phyloP scores from a whole-genome alignment of 2,888 invertebrate genomes.

The Sturmia bella region DNA sequence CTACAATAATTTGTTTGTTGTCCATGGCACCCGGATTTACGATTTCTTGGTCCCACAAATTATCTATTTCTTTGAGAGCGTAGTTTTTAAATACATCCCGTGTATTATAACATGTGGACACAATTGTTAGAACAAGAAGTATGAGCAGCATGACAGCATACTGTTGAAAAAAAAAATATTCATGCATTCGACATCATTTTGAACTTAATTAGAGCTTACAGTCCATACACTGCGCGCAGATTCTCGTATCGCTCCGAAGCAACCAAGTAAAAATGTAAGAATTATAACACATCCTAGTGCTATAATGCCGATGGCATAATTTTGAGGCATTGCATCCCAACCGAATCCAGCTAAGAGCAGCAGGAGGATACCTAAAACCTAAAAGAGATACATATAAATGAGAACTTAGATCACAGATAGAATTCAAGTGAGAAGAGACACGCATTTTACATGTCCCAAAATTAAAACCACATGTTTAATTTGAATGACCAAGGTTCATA shows the following conservation, averaged over 20 bases:
- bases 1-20: slow-evolving; percentile 74
- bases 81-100: slow-evolving; percentile 75
- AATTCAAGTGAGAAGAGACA: too few species aligned
- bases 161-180: slow-evolving; percentile 54
- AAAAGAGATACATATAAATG: neutral
- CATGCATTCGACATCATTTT: neutral
- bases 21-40: slow-evolving; percentile 76
- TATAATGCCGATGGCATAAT: slow-evolving; percentile 76
- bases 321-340: slow-evolving; percentile 77
- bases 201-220: slow-evolving; percentile 66
- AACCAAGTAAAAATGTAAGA: slow-evolving; percentile 77
- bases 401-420: too few species aligned
- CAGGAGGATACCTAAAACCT: slow-evolving; percentile 77
- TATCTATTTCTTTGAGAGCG: slow-evolving; percentile 74
- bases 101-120: slow-evolving; percentile 73
- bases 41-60: slow-evolving; percentile 75
- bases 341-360: slow-evolving; percentile 76
- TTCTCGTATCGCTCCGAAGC: slow-evolving; percentile 76
- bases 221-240: slow-evolving; percentile 78
- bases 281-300: slow-evolving; percentile 75
- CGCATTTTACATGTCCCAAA: too few species aligned
- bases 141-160: slow-evolving; percentile 74
- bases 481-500: too few species aligned
- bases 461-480: too few species aligned
- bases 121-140: slow-evolving; percentile 73